Evolutionary conservation across 2,113 vertebrate genomes (phyloP), one percentile per base, ranked within the genome.

Genomic region (Clupea harengus): DNA sequence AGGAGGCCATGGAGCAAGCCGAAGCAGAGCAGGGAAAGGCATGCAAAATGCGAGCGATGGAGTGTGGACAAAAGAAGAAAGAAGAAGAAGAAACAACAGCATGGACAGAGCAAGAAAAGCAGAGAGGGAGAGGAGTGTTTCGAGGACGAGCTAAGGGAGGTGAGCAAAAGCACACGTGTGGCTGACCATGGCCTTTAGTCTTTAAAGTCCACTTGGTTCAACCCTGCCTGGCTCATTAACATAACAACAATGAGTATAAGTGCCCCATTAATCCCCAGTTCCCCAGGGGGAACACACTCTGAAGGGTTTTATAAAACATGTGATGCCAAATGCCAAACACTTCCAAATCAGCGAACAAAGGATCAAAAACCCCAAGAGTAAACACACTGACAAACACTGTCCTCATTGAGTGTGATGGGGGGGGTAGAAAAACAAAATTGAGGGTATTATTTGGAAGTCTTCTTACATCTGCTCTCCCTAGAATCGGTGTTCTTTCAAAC

Each of bases 261-360:
- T 81, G 45, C 85, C 85, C 80, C 50, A 83, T 85, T 89, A 89
- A 87, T 90, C 87, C 88, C 81, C 60, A 57, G 60, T 50, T 49
- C 85, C 64, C 75, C 86, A 57, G 87, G 78, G 83, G 67, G 84
- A 87, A 83, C 22, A 32, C 32, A n/a, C 28, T 45, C 22, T 44
- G 8, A 64, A 0, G 49, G 1, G n/a, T 54, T 82, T 72, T 32
- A 78, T 44, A 78, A 87, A 84, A 83, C 45, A 80, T 67, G 67
- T n/a, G 45, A 85, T 81, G 32, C 10, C 72, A 85, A 82, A 84
- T 52, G 83, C 22, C 81, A 17, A 78, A 32, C 72, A 32, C 72
- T 39, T 78, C 72, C 32, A 78, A 39, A 78, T 78, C 25, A 39
- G 72, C 72, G 44, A 78, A 78, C 72, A 78, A 78, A 78, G 72